Evolutionary conservation across 2,113 vertebrate species (phyloP).

Genomic region (Rhinoderma darwinii): DNA sequence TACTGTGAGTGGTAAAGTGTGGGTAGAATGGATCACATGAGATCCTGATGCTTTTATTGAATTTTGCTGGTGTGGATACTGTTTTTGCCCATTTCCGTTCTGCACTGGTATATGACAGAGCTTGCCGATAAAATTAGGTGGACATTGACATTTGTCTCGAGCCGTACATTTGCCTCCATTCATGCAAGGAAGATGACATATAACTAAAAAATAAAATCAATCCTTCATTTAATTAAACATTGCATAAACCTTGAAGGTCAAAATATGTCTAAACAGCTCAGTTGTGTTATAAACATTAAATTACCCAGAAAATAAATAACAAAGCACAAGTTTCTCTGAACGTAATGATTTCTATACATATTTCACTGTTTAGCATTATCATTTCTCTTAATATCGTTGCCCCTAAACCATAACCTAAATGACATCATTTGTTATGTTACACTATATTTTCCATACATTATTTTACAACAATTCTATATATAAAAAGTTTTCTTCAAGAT

Average conservation of each 20-base stretch:
- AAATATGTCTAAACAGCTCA: neutral
- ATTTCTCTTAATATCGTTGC: no score
- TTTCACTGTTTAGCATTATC: no score
- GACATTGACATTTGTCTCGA: constrained; percentile 95
- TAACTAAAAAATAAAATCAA: constrained; percentile 78
- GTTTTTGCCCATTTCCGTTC: constrained; percentile 71
- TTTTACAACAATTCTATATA: no score
- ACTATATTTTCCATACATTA: no score
- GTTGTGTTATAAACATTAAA: no score
- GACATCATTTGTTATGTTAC: no score
- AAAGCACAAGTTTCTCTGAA: no score
- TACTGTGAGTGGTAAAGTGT: constrained; percentile 92
- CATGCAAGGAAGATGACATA: constrained; percentile 97
- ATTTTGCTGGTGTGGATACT: constrained; percentile 75
- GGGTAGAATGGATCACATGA: constrained; percentile 90
- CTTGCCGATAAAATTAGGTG: constrained; percentile 93
- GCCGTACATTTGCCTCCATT: constrained; percentile 95
- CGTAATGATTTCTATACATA: no score
- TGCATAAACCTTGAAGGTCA: neutral
- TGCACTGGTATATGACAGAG: constrained; percentile 91
- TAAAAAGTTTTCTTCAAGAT: no score
- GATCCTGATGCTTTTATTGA: constrained; percentile 74
- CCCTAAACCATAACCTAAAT: no score
- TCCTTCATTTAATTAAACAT: neutral
- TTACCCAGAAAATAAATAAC: no score